Evolutionary conservation across 2,797 vertebrate species (phyloP), one percentile per base, ranked within the genome.

Genomic region (Chelon labrosus): DNA sequence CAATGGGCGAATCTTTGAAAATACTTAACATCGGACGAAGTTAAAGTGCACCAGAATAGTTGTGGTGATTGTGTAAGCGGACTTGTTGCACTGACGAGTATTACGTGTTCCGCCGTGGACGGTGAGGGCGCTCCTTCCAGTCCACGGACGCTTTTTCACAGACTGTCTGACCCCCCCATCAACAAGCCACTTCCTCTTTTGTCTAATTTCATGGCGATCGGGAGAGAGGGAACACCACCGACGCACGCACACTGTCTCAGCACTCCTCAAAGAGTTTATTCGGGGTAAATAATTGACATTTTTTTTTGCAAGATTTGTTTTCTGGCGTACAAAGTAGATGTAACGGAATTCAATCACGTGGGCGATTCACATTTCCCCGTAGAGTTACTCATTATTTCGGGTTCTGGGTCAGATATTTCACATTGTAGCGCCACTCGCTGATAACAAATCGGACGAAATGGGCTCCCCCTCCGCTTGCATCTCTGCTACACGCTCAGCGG

Each of bases 121-220:
- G 85, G 79, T 89, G 91, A 92, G 91, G 93, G 93, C 93, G 93
- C 93, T 93, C 92, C 89, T 90, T 87, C 79, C 82, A 73, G 86
- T 77, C 85, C 85, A 79, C 67, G 63, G 85, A 49, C 62, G 83
- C 83, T 90, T 87, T 83, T 78, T 75, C 72, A 64, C 77, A 75
- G 78, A 76, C 85, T 37, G 74, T 65, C 87, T 90, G 89, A 91
- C 94, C 90, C 89, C 91, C 90, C 68, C 85, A 85, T 75, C 79
- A 80, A 89, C 91, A 85, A 84, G 90, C 89, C 84, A 94, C 94
- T 95, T 94, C 94, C 94, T 94, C 88, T 93, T 92, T 89, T 92
- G 91, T 91, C 91, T 88, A 87, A 90, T 95, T 95, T 94, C 89
- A 95, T 95, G 95, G 94, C 93, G 94, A 95, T 92, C 88, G 89